Evolutionary conservation across 1,140 invertebrate genomes (phyloP).

Genomic region (Araneus ventricosus): DNA sequence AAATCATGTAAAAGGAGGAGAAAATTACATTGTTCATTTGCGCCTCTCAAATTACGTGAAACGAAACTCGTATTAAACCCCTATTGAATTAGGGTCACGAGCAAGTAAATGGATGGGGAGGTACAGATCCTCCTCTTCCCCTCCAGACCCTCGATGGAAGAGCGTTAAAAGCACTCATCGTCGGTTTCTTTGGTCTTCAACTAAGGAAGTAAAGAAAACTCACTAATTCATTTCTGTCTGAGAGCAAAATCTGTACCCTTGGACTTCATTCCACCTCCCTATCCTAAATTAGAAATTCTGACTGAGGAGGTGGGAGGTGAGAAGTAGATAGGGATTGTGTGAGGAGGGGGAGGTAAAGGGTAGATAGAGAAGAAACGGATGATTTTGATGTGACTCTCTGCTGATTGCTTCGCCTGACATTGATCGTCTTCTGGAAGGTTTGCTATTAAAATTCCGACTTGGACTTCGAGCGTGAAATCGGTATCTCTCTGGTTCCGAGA

Average conservation of each 20-base stretch:
- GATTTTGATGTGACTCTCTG: slow-evolving; percentile 48
- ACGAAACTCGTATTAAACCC: slow-evolving; percentile 32
- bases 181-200: slow-evolving; percentile 30
- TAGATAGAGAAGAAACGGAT: not conserved
- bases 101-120: not conserved
- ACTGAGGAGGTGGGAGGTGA: not conserved
- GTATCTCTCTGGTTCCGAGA: slow-evolving; percentile 17
- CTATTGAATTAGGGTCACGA: slow-evolving; percentile 41
- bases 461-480: slow-evolving; percentile 72
- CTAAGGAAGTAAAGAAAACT: slow-evolving; percentile 40
- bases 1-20: slow-evolving; percentile 43
- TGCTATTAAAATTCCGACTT: slow-evolving; percentile 70
- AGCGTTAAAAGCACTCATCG: slow-evolving; percentile 32
- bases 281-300: slow-evolving; percentile 12
- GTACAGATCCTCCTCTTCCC: not conserved
- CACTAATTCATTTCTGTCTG: slow-evolving; percentile 25
- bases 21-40: slow-evolving; percentile 46
- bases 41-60: slow-evolving; percentile 38
- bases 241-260: slow-evolving; percentile 17
- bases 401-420: slow-evolving; percentile 66
- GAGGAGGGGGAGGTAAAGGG: not conserved
- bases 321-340: not conserved
- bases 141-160: not conserved
- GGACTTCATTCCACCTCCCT: slow-evolving; percentile 18
- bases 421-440: slow-evolving; percentile 46